These are phyloP conservation scores for Tetrapedia diversipes DNA, from an alignment of 2,888 invertebrate species.

Conservation along the genomic window DNA sequence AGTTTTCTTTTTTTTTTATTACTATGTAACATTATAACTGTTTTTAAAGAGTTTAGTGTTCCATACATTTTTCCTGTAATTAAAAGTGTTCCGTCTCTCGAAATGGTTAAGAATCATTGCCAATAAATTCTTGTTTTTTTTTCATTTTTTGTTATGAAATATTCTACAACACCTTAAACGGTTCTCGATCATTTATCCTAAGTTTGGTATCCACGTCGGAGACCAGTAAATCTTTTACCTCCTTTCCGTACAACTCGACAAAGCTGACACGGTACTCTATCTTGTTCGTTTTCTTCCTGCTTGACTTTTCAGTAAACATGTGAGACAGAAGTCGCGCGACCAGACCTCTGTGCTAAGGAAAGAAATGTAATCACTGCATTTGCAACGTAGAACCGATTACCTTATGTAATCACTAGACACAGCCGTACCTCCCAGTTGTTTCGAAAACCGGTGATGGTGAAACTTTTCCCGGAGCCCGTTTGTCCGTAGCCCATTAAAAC, in stretches of 20 bases:
- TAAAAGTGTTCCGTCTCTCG: no score
- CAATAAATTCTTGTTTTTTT: no score
- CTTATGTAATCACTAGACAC: neutral
- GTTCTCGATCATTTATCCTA: slow-evolving; percentile 59
- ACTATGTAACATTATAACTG: no score
- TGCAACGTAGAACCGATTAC: neutral
- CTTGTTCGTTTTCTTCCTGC: slow-evolving; percentile 72
- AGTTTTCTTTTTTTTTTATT: no score
- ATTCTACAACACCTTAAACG: slow-evolving; percentile 64
- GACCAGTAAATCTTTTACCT: slow-evolving; percentile 79
- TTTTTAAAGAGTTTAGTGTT: no score
- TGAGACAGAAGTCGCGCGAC: slow-evolving; percentile 79
- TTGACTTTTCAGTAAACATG: slow-evolving; percentile 75
- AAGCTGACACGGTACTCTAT: slow-evolving; percentile 80
- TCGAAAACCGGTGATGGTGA: slow-evolving; percentile 64
- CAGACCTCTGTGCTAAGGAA: slow-evolving; percentile 82
- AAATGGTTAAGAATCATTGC: no score
- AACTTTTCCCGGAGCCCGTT: slow-evolving; percentile 80
- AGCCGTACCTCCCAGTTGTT: slow-evolving; percentile 70
- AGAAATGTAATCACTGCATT: slow-evolving; percentile 34
- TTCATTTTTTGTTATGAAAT: neutral
- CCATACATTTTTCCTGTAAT: no score
- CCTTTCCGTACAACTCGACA: slow-evolving; percentile 78
- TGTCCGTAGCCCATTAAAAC: slow-evolving; percentile 82
- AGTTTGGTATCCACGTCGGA: slow-evolving; percentile 62